These are phyloP conservation scores for Microctonus hyperodae DNA, from an alignment of 2,888 invertebrate species.

Conservation along the genomic window DNA sequence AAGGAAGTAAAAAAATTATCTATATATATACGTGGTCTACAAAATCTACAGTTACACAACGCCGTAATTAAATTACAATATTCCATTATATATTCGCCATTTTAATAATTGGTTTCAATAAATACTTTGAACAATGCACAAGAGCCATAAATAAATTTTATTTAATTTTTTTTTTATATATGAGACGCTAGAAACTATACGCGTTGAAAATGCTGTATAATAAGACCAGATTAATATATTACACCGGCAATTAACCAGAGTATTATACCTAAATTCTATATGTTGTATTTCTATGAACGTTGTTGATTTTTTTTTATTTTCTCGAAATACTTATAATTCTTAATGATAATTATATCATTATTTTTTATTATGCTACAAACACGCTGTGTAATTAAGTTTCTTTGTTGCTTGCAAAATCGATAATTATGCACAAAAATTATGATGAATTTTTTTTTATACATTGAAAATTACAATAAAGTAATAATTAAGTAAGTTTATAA, in stretches of 20 bases:
- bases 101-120: slow-evolving; percentile 52
- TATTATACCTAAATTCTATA: slow-evolving; percentile 24
- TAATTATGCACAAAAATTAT: slow-evolving; percentile 35
- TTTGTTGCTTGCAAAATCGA: slow-evolving; percentile 28
- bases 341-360: slow-evolving; percentile 30
- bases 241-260: slow-evolving; percentile 33
- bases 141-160: slow-evolving; percentile 54
- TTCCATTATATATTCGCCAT: slow-evolving; percentile 47
- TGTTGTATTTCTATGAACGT: slow-evolving; percentile 26
- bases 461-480: slow-evolving; percentile 31
- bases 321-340: slow-evolving; percentile 35
- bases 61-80: slow-evolving; percentile 49
- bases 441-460: slow-evolving; percentile 33
- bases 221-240: slow-evolving; percentile 42
- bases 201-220: slow-evolving; percentile 48
- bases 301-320: slow-evolving; percentile 26
- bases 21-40: slow-evolving; percentile 47
- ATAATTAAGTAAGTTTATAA: slow-evolving; percentile 2
- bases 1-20: slow-evolving; percentile 36
- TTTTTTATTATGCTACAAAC: slow-evolving; percentile 44
- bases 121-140: slow-evolving; percentile 57
- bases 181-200: slow-evolving; percentile 40
- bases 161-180: slow-evolving; percentile 27
- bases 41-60: slow-evolving; percentile 48
- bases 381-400: slow-evolving; percentile 35